Evolutionary conservation across 2,797 vertebrate genomes (phyloP).

Genomic region (Hoplostethus atlanticus): DNA sequence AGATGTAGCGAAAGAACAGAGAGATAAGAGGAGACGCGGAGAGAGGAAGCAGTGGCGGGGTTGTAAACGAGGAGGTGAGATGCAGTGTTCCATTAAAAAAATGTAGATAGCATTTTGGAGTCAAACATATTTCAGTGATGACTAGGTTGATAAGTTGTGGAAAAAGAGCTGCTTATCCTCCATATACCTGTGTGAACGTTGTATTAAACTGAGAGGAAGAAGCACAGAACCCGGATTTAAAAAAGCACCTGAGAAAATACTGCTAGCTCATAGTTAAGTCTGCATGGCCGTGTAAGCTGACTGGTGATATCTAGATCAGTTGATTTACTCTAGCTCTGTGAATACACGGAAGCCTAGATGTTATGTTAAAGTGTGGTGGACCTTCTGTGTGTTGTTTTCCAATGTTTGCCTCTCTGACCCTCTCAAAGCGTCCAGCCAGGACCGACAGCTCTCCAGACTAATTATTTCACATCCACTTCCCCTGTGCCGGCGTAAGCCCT

Average conservation of each 20-base stretch:
- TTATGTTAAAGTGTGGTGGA: background rate
- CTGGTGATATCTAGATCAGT: background rate
- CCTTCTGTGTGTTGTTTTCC: constrained; percentile 11
- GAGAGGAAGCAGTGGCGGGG: background rate
- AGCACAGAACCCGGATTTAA: background rate
- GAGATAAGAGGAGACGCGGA: background rate
- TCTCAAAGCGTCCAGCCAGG: constrained; percentile 20
- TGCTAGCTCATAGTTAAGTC: background rate
- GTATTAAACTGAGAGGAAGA: background rate
- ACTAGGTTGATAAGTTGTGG: background rate
- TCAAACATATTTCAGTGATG: background rate
- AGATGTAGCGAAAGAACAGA: background rate
- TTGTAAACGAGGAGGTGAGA: constrained; percentile 1
- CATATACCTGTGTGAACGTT: background rate
- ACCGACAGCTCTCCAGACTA: constrained; percentile 40
- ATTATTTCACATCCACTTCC: constrained; percentile 58
- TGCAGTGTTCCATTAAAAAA: background rate
- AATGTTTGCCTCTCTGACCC: constrained; percentile 3
- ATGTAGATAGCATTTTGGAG: background rate
- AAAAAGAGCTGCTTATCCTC: no score
- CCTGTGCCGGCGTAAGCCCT: constrained; percentile 49
- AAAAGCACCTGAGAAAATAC: background rate
- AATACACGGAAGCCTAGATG: background rate
- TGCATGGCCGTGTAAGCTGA: background rate
- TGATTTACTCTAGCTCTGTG: background rate